Evolutionary conservation across 2,113 vertebrate species (phyloP).

Genomic region (Megaceryle maxima): DNA sequence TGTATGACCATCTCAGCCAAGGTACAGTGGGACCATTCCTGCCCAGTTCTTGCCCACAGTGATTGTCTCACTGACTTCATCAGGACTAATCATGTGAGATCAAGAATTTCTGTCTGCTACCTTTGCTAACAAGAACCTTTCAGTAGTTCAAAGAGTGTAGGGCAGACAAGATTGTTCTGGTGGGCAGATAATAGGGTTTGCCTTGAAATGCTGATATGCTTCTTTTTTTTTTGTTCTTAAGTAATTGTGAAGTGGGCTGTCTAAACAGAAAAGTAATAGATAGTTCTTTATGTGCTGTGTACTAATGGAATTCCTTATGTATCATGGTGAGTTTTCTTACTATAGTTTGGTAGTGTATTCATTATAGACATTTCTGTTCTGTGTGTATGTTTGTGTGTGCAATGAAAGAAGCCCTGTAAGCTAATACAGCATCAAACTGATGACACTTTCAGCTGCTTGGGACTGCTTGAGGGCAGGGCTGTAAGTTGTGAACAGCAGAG

Average conservation of each 20-base stretch:
- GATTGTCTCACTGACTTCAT: background rate
- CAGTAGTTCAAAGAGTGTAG: background rate
- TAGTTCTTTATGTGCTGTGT: background rate
- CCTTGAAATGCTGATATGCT: rapidly evolving
- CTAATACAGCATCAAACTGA: background rate
- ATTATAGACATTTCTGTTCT: background rate
- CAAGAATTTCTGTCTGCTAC: background rate
- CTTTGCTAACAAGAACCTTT: background rate
- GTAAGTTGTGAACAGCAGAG: background rate
- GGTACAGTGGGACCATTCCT: background rate
- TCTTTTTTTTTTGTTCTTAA: background rate
- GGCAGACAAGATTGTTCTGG: background rate
- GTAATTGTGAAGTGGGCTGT: background rate
- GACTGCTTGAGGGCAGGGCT: background rate
- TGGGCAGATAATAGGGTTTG: background rate
- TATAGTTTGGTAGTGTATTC: background rate
- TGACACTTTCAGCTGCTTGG: background rate
- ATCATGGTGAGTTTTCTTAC: background rate
- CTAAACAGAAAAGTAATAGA: background rate
- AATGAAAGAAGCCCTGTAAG: background rate
- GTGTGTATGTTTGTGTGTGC: background rate
- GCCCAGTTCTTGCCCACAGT: background rate
- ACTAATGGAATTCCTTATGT: background rate
- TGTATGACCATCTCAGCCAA: background rate
- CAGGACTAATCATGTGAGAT: background rate